phyloP scores from a whole-genome alignment of 1,140 invertebrate genomes.

The Euwallacea fornicatus region DNA sequence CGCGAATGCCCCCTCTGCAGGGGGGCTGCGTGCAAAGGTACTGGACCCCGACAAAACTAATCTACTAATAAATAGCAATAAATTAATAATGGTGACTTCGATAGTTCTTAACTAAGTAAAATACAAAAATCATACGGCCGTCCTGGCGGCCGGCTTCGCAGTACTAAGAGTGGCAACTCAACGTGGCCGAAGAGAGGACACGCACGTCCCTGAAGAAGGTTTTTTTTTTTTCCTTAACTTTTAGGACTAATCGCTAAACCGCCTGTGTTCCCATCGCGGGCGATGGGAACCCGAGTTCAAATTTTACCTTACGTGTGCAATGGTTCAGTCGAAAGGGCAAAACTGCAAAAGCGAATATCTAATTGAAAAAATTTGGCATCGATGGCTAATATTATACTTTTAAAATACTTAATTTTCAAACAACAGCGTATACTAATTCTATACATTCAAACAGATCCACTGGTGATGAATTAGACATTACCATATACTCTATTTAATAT shows the following conservation, averaged over 20 bases:
- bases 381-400: conserved; percentile 42
- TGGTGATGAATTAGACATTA: conserved; percentile 45
- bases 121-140: conserved; percentile 16
- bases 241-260: too few species aligned
- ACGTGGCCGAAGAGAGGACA: too few species aligned
- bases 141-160: too few species aligned
- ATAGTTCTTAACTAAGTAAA: background rate
- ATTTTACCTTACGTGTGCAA: too few species aligned
- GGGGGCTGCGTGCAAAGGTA: background rate
- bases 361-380: conserved; percentile 48
- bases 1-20: too few species aligned
- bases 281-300: too few species aligned
- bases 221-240: too few species aligned
- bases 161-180: too few species aligned
- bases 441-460: conserved; percentile 48
- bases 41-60: background rate
- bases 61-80: conserved; percentile 26
- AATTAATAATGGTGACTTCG: conserved; percentile 22
- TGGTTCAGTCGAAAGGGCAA: too few species aligned
- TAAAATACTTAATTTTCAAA: conserved; percentile 49
- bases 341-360: background rate
- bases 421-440: conserved; percentile 46
- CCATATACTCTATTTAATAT: conserved; percentile 41
- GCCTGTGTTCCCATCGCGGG: too few species aligned
- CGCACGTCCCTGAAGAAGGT: too few species aligned